phyloP scores from a whole-genome alignment of 1,140 invertebrate genomes.

The Caenorhabditis remanei region DNA sequence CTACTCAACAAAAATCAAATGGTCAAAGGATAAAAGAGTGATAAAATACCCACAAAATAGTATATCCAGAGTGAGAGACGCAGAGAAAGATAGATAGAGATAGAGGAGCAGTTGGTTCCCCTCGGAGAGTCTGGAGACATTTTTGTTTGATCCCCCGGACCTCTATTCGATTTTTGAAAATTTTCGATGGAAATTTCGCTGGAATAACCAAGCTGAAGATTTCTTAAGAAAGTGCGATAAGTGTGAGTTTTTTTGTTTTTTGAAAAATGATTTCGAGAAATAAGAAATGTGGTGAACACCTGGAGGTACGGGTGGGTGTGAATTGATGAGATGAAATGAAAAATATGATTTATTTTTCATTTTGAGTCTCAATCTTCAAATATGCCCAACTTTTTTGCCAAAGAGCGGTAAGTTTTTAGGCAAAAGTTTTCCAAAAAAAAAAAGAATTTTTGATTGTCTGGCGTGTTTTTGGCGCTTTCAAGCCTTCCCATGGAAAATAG shows the following conservation, averaged over 20 bases:
- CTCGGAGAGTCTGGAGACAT: too few relatives aligned
- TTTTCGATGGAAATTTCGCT: background rate
- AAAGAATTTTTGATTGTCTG: too few relatives aligned
- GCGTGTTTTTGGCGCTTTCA: too few relatives aligned
- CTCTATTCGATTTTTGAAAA: background rate
- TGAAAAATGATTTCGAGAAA: background rate
- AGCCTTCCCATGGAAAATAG: too few relatives aligned
- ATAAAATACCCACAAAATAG: background rate
- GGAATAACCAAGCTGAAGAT: background rate
- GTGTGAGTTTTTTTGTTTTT: conserved; percentile 2
- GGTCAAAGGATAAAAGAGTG: background rate
- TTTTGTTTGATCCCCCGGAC: background rate
- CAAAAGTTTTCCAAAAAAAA: background rate
- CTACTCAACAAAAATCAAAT: conserved; percentile 38
- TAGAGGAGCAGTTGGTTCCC: background rate
- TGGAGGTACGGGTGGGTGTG: background rate
- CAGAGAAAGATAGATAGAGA: background rate
- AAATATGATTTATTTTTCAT: background rate
- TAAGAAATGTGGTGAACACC: conserved; percentile 34
- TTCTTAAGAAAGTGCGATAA: background rate
- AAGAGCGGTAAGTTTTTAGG: background rate
- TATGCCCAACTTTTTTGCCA: conserved; percentile 5
- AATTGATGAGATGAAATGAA: background rate
- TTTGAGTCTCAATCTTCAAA: background rate
- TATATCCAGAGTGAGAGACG: background rate